Conservation (phyloP, 2,888 invertebrate genomes). For the Odontomyia ornata region DNA sequence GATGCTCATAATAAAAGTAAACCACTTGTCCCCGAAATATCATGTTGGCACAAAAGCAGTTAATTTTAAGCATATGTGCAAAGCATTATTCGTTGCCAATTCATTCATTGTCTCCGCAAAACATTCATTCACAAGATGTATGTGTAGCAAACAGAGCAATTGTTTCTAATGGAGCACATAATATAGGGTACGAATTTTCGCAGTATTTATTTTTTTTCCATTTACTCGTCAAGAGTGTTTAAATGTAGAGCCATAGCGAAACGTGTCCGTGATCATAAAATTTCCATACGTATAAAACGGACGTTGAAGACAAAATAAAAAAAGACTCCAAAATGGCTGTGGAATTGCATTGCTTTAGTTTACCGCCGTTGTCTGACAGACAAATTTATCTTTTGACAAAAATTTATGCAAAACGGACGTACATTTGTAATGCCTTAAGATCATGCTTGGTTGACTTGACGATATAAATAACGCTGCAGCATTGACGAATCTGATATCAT, state of each 20-base stretch:
- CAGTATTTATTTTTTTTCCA: background rate
- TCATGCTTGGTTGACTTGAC: too few species aligned
- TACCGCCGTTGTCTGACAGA: background rate
- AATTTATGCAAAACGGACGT: background rate
- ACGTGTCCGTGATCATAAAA: background rate
- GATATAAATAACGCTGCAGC: background rate
- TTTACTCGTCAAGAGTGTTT: background rate
- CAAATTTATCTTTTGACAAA: background rate
- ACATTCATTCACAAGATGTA: background rate
- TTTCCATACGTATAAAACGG: background rate
- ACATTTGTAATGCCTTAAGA: background rate
- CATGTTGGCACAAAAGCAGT: background rate
- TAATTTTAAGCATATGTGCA: background rate
- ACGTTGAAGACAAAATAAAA: background rate
- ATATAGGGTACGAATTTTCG: background rate
- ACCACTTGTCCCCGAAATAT: background rate
- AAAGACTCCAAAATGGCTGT: background rate
- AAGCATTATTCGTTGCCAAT: background rate
- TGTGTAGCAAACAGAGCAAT: background rate
- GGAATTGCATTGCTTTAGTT: background rate
- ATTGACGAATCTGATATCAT: background rate
- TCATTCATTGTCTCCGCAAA: background rate
- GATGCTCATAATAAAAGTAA: background rate
- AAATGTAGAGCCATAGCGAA: background rate
- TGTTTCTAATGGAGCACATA: background rate